Evolutionary conservation across 2,888 invertebrate species (phyloP).

Genomic region (Erebia epiphron): DNA sequence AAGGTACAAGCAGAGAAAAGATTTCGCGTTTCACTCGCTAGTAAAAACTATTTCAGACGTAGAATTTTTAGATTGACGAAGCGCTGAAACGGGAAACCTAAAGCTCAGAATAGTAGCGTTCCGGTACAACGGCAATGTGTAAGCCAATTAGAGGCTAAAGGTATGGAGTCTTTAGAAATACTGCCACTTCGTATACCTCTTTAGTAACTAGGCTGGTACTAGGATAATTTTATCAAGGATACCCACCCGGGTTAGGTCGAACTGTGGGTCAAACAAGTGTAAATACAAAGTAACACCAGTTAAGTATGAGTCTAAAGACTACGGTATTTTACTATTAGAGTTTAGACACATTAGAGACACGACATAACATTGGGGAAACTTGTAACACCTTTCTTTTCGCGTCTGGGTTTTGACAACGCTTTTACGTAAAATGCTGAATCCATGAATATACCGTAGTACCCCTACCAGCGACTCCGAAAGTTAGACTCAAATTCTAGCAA

Average conservation of each 20-base stretch:
- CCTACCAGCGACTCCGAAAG: too few relatives aligned
- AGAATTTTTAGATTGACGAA: neutral
- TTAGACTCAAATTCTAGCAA: too few relatives aligned
- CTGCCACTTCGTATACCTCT: neutral
- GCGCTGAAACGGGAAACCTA: neutral
- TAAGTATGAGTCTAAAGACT: too few relatives aligned
- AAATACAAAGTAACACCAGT: too few relatives aligned
- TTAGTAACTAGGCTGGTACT: neutral
- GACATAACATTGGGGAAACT: too few relatives aligned
- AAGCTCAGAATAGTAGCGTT: neutral
- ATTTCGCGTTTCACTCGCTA: neutral
- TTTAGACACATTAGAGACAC: too few relatives aligned
- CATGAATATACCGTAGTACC: too few relatives aligned
- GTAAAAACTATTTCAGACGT: neutral
- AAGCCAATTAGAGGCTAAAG: constrained; percentile 7
- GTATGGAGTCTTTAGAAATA: constrained; percentile 3
- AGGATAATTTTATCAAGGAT: neutral
- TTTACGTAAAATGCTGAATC: too few relatives aligned
- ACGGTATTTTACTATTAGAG: too few relatives aligned
- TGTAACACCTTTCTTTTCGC: too few relatives aligned
- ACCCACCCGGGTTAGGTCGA: neutral
- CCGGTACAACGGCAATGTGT: neutral
- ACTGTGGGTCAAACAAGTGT: neutral
- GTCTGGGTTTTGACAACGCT: too few relatives aligned
- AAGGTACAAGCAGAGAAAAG: neutral